Percentiles rank a stretch among this genome's conserved stretches.
Conservation (phyloP, 2,797 vertebrate species). For the Perodicticus potto region DNA sequence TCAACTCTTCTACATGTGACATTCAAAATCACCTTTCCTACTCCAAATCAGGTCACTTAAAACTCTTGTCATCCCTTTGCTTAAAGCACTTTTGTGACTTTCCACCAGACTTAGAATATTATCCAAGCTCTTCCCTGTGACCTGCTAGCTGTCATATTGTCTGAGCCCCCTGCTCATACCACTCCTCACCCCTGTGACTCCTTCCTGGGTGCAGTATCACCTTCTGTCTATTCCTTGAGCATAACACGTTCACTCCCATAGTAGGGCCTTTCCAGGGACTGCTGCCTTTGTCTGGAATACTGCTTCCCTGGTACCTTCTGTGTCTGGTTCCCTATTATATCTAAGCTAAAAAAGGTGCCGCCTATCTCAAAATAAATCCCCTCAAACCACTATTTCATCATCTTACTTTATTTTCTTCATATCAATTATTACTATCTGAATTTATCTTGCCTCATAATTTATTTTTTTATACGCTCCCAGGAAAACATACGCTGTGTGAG, state of each 20-base stretch:
- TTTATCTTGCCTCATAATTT: conserved; percentile 28
- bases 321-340: not conserved
- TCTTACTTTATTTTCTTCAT: not conserved
- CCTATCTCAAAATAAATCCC: not conserved
- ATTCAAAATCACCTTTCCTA: not conserved
- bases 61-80: not conserved
- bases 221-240: not conserved
- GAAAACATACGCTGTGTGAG: conserved; percentile 29
- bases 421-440: not conserved
- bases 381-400: not conserved
- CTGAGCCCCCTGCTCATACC: not conserved
- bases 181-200: no score
- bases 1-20: not conserved
- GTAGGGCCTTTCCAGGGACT: not conserved
- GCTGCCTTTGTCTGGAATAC: not conserved
- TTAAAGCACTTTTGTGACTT: not conserved
- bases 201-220: accelerated
- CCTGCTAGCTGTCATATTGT: not conserved
- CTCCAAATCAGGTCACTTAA: not conserved
- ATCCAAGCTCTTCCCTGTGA: not conserved
- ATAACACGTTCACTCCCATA: not conserved
- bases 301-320: not conserved
- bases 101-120: not conserved
- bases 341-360: not conserved
- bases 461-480: not conserved